A percentile compares a stretch with the other conserved stretches of the same genome.
Conservation (phyloP, 1,140 invertebrate genomes). For the Andricus grossulariae region DNA sequence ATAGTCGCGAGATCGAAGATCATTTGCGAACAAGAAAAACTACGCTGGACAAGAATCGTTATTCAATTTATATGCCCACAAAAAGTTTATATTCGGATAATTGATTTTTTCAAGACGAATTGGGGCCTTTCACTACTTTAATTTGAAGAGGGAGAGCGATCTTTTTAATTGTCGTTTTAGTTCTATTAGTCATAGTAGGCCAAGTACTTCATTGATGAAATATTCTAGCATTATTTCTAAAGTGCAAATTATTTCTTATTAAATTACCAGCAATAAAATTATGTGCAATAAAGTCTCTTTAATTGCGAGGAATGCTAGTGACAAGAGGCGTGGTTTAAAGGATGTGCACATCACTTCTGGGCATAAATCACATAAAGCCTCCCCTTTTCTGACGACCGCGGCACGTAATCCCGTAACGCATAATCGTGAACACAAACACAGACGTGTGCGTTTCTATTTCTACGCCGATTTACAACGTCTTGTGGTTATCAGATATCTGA, state of each 20-base stretch:
- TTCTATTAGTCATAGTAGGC: no score
- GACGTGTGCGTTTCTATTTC: not conserved
- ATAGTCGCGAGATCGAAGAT: not conserved
- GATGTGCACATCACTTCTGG: conserved; percentile 26
- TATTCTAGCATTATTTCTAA: not conserved
- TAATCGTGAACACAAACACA: not conserved
- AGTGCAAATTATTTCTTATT: not conserved
- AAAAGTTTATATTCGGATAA: no score
- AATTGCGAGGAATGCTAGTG: conserved; percentile 13
- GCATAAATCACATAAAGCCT: conserved; percentile 12
- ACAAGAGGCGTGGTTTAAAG: conserved; percentile 20
- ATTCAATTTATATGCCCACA: no score
- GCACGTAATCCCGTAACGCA: conserved; percentile 19
- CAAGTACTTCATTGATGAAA: not conserved
- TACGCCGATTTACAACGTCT: conserved; percentile 5
- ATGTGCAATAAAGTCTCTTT: conserved; percentile 15
- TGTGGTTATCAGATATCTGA: conserved; percentile 6
- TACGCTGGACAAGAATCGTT: no score
- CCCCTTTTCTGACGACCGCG: conserved; percentile 5
- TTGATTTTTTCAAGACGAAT: no score
- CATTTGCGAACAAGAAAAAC: not conserved
- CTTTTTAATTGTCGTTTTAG: no score
- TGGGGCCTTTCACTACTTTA: no score
- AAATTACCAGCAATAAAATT: not conserved
- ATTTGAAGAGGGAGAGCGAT: no score